Conservation (phyloP, 2,797 vertebrate species). For the Morus bassanus region DNA sequence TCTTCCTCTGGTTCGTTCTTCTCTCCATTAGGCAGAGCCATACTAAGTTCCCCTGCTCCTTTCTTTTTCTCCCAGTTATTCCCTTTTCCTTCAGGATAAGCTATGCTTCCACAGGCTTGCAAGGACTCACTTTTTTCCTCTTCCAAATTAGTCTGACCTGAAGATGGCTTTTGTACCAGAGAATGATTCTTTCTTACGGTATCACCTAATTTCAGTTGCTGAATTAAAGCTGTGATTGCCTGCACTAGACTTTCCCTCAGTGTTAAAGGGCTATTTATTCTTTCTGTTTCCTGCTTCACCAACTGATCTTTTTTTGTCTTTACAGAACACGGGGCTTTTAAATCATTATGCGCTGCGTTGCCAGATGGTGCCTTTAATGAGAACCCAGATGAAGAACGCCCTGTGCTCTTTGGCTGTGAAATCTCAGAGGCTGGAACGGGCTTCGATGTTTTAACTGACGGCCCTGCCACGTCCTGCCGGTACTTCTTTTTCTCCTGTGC, state of each 20-base stretch:
- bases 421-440: neutral
- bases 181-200: conserved; percentile 1
- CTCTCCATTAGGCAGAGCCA: neutral
- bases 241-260: conserved; percentile 66
- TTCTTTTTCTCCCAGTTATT: neutral
- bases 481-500: conserved; percentile 47
- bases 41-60: neutral
- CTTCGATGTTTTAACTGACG: neutral
- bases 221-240: conserved; percentile 72
- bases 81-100: neutral
- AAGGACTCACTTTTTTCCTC: neutral
- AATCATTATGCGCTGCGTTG: neutral
- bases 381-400: neutral
- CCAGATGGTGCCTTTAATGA: neutral
- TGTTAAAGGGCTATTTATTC: conserved; percentile 36
- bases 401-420: conserved; percentile 35
- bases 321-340: neutral
- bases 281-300: neutral
- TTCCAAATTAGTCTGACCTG: neutral
- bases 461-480: conserved; percentile 48
- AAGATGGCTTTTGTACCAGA: neutral
- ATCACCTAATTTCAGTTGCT: conserved; percentile 31
- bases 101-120: neutral
- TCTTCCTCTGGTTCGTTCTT: conserved; percentile 34
- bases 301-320: neutral